These are phyloP conservation scores for Nyctibius grandis DNA, from an alignment of 2,797 vertebrate species.

Conservation along the genomic window DNA sequence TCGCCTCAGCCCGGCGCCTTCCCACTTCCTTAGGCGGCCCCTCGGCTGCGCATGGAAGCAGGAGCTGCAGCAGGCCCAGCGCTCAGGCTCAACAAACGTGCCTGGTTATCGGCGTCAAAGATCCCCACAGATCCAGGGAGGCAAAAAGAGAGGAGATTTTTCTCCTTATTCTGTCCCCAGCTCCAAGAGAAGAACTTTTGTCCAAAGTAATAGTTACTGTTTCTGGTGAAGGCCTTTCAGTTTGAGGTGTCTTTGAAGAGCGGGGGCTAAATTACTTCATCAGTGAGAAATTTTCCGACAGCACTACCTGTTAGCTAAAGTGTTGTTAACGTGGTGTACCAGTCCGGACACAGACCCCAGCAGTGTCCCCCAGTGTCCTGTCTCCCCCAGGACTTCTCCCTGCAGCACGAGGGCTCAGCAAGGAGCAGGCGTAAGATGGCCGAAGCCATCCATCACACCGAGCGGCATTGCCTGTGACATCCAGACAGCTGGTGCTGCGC, in stretches of 20 bases:
- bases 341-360: background rate
- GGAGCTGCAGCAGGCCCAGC: background rate
- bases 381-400: background rate
- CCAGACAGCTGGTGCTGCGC: background rate
- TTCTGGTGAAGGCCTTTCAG: background rate
- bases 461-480: background rate
- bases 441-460: fast-evolving
- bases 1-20: background rate
- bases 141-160: fast-evolving
- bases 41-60: background rate
- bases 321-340: too few species aligned
- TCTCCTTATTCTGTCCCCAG: background rate
- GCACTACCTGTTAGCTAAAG: fast-evolving
- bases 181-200: background rate
- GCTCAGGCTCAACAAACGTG: fast-evolving
- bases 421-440: background rate
- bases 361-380: fast-evolving
- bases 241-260: background rate
- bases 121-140: too few species aligned
- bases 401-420: background rate
- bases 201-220: background rate
- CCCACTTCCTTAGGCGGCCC: background rate
- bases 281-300: background rate
- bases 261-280: background rate
- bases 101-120: fast-evolving